phyloP scores from a whole-genome alignment of 2,888 invertebrate species.

The Mylabris sibirica region DNA sequence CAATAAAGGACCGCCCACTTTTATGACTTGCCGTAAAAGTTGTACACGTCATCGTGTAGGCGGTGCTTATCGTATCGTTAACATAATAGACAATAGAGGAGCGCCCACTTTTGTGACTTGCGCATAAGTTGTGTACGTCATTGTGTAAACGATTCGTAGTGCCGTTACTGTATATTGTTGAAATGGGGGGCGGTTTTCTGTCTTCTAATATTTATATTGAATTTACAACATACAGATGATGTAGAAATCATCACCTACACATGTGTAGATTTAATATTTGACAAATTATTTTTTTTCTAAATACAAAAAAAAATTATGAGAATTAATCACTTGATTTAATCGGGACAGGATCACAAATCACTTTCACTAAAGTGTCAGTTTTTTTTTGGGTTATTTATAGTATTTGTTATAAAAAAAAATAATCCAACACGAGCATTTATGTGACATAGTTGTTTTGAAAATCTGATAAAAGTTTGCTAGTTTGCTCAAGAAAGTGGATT shows the following conservation, averaged over 20 bases:
- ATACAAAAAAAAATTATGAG: background rate
- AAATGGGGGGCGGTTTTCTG: background rate
- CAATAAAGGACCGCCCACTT: no score
- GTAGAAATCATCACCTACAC: constrained; percentile 8
- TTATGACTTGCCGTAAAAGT: no score
- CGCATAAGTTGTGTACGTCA: no score
- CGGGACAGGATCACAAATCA: constrained; percentile 3
- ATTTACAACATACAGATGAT: background rate
- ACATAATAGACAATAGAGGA: no score
- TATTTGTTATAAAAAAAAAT: background rate
- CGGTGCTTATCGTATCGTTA: no score
- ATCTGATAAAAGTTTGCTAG: no score
- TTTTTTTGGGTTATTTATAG: background rate
- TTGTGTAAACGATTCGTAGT: background rate
- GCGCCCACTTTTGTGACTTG: no score
- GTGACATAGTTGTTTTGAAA: background rate
- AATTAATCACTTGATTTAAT: background rate
- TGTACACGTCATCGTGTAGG: no score
- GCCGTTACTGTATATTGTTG: no score
- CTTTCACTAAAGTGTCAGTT: background rate
- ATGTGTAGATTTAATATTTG: background rate
- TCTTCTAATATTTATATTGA: background rate
- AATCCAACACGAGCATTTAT: background rate
- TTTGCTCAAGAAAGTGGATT: no score
- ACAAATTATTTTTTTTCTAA: background rate